These are phyloP conservation scores for Coluber constrictor DNA, from an alignment of 2,797 vertebrate genomes.

Conservation along the genomic window DNA sequence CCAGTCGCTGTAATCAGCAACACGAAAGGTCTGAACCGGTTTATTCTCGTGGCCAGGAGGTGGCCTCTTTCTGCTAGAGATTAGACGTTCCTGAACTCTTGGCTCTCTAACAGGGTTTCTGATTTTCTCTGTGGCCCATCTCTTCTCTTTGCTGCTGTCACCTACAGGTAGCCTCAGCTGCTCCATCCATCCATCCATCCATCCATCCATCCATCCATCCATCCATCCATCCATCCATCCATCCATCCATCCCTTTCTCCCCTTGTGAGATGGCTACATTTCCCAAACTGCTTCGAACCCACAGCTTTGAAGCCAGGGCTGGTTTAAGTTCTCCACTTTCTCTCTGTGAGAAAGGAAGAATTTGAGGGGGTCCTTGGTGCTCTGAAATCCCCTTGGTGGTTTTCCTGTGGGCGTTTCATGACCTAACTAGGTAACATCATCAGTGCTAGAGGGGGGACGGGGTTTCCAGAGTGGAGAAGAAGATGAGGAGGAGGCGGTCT, in stretches of 20 bases:
- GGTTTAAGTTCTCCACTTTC: background rate
- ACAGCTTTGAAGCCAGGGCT: background rate
- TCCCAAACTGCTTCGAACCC: background rate
- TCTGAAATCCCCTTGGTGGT: no score
- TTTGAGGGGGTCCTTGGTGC: background rate
- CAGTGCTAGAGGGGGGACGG: no score
- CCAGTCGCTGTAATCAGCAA: conserved; percentile 20
- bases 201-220: no score
- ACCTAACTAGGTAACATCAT: no score
- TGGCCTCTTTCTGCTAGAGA: background rate
- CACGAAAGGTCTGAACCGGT: background rate
- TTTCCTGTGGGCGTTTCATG: no score
- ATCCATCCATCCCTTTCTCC: background rate
- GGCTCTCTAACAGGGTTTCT: background rate
- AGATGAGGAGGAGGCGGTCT: no score
- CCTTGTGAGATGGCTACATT: background rate
- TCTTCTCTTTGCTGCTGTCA: background rate
- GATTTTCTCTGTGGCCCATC: background rate
- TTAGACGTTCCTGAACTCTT: background rate
- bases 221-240: background rate
- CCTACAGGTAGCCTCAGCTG: background rate
- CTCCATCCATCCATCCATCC: no score
- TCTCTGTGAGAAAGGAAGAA: background rate
- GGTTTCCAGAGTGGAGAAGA: no score
- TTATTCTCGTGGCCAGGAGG: conserved; percentile 41